phyloP scores from a whole-genome alignment of 1,140 invertebrate species.

The Eupristina koningsbergeri region DNA sequence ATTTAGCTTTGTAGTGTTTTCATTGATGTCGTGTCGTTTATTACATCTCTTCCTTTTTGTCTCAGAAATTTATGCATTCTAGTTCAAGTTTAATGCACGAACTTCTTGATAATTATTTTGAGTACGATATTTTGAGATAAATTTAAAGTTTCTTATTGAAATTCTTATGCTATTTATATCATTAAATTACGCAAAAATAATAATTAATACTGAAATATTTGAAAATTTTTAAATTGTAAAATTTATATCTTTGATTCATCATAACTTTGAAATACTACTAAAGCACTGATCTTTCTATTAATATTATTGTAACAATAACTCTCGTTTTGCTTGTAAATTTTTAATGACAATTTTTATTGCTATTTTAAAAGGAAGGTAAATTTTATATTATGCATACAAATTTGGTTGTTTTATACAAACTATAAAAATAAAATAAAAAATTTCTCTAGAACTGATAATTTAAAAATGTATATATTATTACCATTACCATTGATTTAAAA shows the following conservation, averaged over 20 bases:
- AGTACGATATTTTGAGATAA: not conserved
- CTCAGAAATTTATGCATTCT: constrained; percentile 1
- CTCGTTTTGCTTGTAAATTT: too few species aligned
- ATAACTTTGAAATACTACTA: too few species aligned
- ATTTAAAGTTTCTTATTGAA: not conserved
- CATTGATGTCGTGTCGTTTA: constrained; percentile 18
- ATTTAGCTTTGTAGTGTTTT: constrained; percentile 14
- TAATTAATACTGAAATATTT: not conserved
- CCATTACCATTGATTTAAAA: too few species aligned
- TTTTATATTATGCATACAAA: too few species aligned
- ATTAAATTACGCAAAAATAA: not conserved
- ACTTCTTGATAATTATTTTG: not conserved
- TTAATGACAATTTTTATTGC: too few species aligned
- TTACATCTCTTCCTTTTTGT: constrained; percentile 11
- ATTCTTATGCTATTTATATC: not conserved
- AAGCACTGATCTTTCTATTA: too few species aligned
- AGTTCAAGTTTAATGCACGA: constrained; percentile 22
- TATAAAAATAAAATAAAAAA: too few species aligned
- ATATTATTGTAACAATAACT: too few species aligned
- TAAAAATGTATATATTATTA: too few species aligned
- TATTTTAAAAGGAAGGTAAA: too few species aligned
- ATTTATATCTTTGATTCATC: not conserved
- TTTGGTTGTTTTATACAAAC: too few species aligned
- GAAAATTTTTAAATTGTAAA: not conserved
- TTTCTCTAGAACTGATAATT: too few species aligned